Evolutionary conservation across 2,888 invertebrate genomes (phyloP).

Genomic region (Archips crataeganus): DNA sequence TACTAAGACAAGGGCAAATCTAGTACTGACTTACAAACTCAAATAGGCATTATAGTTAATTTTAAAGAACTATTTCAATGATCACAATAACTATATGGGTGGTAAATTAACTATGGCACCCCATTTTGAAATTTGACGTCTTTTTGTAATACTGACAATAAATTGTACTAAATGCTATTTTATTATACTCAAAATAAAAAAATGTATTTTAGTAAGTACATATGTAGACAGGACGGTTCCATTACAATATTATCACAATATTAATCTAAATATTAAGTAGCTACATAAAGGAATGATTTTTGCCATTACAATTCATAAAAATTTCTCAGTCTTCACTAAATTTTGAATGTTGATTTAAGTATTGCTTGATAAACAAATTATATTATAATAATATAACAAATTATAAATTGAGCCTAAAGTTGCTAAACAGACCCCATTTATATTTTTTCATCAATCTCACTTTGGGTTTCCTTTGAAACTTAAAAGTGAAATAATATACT

Average conservation of each 20-base stretch:
- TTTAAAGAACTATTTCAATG: neutral
- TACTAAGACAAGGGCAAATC: neutral
- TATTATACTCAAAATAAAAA: slow-evolving; percentile 37
- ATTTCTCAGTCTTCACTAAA: slow-evolving; percentile 31
- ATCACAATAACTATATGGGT: slow-evolving; percentile 9
- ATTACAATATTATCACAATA: slow-evolving; percentile 49
- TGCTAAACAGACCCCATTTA: slow-evolving; percentile 6
- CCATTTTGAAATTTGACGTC: slow-evolving; percentile 53
- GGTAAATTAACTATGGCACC: slow-evolving; percentile 64
- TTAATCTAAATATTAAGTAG: slow-evolving; percentile 35
- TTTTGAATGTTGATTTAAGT: neutral
- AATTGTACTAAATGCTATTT: slow-evolving; percentile 61
- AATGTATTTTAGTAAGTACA: slow-evolving; percentile 32
- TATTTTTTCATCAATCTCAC: slow-evolving; percentile 60
- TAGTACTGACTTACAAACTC: neutral
- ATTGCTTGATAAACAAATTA: slow-evolving; percentile 1
- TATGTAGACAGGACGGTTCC: slow-evolving; percentile 58
- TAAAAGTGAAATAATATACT: slow-evolving; percentile 64
- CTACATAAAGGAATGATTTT: slow-evolving; percentile 34
- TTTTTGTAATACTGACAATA: slow-evolving; percentile 69
- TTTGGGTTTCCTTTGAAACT: slow-evolving; percentile 76
- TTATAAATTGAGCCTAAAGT: slow-evolving; percentile 21
- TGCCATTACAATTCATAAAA: slow-evolving; percentile 12
- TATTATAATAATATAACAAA: no score
- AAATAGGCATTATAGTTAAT: neutral